A percentile compares a stretch with the other conserved stretches of the same genome.
Evolutionary conservation across 1,140 invertebrate species (phyloP).

Genomic region (Drosophila tristis): DNA sequence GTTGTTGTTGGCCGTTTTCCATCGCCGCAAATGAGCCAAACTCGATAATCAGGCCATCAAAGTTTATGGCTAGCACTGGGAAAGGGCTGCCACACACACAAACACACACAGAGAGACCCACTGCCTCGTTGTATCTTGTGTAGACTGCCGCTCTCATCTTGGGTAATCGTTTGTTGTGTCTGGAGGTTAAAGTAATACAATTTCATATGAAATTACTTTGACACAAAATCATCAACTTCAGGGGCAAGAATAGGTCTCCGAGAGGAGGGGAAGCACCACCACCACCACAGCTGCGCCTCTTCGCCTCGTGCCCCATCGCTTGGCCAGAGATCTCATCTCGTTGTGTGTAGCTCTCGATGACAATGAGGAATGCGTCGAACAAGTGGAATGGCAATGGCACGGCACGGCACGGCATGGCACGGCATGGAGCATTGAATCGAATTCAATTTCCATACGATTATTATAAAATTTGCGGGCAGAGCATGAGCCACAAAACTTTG

Average conservation of each 20-base stretch:
- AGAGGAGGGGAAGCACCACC: too few species aligned
- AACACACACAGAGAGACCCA: too few species aligned
- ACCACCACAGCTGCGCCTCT: too few species aligned
- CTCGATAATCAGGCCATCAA: slow-evolving; percentile 75
- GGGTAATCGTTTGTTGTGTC: slow-evolving; percentile 68
- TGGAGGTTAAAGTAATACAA: slow-evolving; percentile 60
- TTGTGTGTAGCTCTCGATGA: neutral
- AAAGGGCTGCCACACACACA: slow-evolving; percentile 3
- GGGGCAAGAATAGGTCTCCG: too few species aligned
- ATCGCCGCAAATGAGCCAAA: slow-evolving; percentile 64
- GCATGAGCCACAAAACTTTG: slow-evolving; percentile 40
- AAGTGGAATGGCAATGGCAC: slow-evolving; percentile 9
- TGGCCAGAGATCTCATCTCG: neutral
- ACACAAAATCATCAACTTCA: slow-evolving; percentile 41
- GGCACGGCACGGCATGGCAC: neutral
- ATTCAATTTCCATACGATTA: slow-evolving; percentile 77
- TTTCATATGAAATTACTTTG: slow-evolving; percentile 69
- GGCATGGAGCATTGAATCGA: slow-evolving; percentile 37
- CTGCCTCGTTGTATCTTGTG: neutral
- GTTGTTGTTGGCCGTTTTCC: slow-evolving; percentile 12
- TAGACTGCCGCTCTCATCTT: neutral
- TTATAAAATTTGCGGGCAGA: slow-evolving; percentile 51
- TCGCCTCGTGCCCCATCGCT: too few species aligned
- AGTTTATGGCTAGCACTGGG: slow-evolving; percentile 56
- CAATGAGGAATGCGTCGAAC: neutral